Conservation (phyloP, 2,888 invertebrate species). For the Biston stratarius region DNA sequence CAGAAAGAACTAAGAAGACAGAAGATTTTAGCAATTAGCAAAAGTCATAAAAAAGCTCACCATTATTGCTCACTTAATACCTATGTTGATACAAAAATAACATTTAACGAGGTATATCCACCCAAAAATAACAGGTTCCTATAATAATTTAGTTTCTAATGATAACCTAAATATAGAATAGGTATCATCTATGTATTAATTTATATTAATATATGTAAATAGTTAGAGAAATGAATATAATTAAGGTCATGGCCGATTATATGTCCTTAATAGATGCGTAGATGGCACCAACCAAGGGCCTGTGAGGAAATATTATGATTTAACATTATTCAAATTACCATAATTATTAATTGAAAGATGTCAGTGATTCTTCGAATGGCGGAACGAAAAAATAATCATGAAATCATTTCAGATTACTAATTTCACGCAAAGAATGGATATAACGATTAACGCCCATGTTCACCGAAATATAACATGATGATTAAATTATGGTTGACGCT, state of each 20-base stretch:
- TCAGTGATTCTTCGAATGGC: neutral
- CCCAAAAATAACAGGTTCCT: slow-evolving; percentile 25
- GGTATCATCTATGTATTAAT: slow-evolving; percentile 18
- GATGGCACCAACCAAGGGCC: slow-evolving; percentile 14
- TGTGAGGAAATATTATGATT: slow-evolving; percentile 4
- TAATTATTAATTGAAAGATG: neutral
- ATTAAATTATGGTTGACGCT: neutral
- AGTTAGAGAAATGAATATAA: slow-evolving; percentile 19
- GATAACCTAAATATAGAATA: slow-evolving; percentile 10
- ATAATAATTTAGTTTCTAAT: slow-evolving; percentile 12
- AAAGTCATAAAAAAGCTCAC: slow-evolving; percentile 16
- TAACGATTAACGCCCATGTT: neutral
- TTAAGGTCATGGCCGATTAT: slow-evolving; percentile 28
- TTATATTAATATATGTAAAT: slow-evolving; percentile 27
- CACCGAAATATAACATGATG: neutral
- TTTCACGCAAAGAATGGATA: slow-evolving; percentile 1
- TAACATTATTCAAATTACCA: slow-evolving; percentile 5
- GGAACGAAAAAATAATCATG: neutral
- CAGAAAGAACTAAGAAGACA: neutral
- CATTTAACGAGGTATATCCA: slow-evolving; percentile 7
- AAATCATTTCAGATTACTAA: slow-evolving; percentile 1
- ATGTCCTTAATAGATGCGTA: slow-evolving; percentile 1
- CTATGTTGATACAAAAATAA: slow-evolving; percentile 20
- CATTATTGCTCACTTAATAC: slow-evolving; percentile 18
- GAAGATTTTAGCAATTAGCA: neutral